phyloP scores from a whole-genome alignment of 1,140 invertebrate species.

The Macrobrachium nipponense region DNA sequence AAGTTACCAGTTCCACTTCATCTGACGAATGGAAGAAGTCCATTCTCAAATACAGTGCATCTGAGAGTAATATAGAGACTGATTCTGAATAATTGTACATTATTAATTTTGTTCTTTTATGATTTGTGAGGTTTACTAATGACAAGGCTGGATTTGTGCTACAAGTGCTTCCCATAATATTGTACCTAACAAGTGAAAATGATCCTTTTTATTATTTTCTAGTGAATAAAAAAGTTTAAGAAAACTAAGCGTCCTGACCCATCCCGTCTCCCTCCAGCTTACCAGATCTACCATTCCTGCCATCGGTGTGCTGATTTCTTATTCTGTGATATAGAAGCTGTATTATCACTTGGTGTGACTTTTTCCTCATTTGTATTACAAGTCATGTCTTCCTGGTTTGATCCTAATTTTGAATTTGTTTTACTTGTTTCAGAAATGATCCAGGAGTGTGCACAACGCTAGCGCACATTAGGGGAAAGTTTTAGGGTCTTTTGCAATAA shows the following conservation, averaged over 20 bases:
- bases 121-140: no score
- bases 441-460: conserved; percentile 26
- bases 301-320: conserved; percentile 32
- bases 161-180: no score
- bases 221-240: neutral
- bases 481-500: conserved; percentile 24
- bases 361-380: no score
- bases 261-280: neutral
- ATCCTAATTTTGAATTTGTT: conserved; percentile 37
- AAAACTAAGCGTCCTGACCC: neutral
- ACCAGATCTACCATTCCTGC: conserved; percentile 23
- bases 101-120: neutral
- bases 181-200: no score
- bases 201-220: no score
- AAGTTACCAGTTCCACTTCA: conserved; percentile 20
- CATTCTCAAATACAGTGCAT: conserved; percentile 51
- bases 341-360: neutral
- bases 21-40: conserved; percentile 30
- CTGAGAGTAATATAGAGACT: conserved; percentile 57
- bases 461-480: conserved; percentile 31
- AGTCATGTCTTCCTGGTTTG: conserved; percentile 9
- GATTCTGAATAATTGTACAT: conserved; percentile 29
- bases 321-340: conserved; percentile 38
- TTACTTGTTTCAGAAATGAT: conserved; percentile 49
- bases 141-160: no score